Evolutionary conservation across 92 coral and sea anemone genomes (phyloP), one percentile per base, ranked within the genome.

Genomic region (Epizoanthus scotinus): DNA sequence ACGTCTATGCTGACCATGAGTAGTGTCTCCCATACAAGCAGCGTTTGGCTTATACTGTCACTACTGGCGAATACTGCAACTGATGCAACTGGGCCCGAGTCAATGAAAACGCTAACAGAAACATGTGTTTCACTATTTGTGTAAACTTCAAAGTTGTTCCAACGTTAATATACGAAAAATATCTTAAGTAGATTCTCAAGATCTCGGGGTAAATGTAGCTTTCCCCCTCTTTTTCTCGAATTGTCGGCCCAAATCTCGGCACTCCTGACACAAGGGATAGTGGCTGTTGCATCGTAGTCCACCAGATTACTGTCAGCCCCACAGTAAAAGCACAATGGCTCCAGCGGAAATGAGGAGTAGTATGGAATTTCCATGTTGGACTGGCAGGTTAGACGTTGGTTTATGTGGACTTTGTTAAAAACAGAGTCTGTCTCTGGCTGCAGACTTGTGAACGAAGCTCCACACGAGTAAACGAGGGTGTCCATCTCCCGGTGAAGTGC

Each of bases 321-420:
- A 81, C 78, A 81, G 22, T 81, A 81, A 69, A 18, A 81, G 63
- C 78, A 81, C 78, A 68, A 54, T 54, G 85, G 77, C 61, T 68
- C 85, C 69, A 63, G 69, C 31, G 67, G 25, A 81, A 81, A 67
- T 52, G 78, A 54, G 10, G 63, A 47, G 19, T 81, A 81, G 19
- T 81, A 81, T 10, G 78, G 78, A 55, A 55, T 36, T 57, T 81
- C 85, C 34, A 81, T 81, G 69, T 62, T 62, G 62, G 85, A 81
- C 56, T 49, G 77, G 73, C 85, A 80, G 22, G 84, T 80, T 22
- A 80, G 74, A 57, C 71, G 69, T 49, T 80, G 25, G 71, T 80
- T 80, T 27, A 80, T 71, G 44, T 9, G 19, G 19, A 64, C 69
- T 5, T 64, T 25, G 38, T 64, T 64, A 64, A 64, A 9, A 64